phyloP scores from a whole-genome alignment of 2,797 vertebrate species.

The Carduelis carduelis region DNA sequence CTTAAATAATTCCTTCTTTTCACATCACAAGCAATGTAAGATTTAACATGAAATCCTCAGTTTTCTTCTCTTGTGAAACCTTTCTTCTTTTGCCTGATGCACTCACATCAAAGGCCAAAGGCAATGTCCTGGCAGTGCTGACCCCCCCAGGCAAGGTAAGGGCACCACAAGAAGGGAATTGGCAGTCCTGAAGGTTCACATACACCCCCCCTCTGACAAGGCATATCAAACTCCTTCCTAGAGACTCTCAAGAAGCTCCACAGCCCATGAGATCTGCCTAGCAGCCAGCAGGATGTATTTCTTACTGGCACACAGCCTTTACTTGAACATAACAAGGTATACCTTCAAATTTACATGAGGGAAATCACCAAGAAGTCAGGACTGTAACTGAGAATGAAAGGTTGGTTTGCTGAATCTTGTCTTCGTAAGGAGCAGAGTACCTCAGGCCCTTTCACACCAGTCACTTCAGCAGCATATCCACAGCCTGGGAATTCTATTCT shows the following conservation, averaged over 20 bases:
- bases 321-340: not conserved
- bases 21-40: not conserved
- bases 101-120: not conserved
- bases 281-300: not conserved
- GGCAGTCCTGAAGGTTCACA: not conserved
- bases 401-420: not conserved
- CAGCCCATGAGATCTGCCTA: not conserved
- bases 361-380: not conserved
- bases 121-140: not conserved
- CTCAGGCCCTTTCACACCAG: not conserved
- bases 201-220: not conserved
- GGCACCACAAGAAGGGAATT: not conserved
- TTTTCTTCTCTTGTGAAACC: not conserved
- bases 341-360: not conserved
- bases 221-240: not conserved
- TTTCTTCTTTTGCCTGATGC: not conserved
- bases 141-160: not conserved
- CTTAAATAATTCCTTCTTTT: not conserved
- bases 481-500: not conserved
- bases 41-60: not conserved
- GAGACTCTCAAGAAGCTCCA: not conserved
- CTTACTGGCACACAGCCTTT: not conserved
- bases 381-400: not conserved
- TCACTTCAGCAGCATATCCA: not conserved
- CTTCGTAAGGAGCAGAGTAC: not conserved